These are phyloP conservation scores for Phengaris arion DNA, from an alignment of 2,888 invertebrate genomes.

Conservation along the genomic window DNA sequence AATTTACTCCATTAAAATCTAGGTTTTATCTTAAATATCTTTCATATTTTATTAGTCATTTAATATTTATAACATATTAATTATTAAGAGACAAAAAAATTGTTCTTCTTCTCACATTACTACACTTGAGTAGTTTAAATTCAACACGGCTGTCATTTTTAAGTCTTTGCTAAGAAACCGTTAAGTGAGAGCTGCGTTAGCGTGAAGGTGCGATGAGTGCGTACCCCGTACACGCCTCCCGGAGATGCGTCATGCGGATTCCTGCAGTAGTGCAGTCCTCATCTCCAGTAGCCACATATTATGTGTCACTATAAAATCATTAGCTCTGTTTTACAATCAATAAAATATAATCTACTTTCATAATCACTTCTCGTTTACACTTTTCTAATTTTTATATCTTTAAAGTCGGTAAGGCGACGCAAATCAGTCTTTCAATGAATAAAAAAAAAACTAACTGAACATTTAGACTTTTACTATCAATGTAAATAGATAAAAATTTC, in stretches of 20 bases:
- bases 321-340: not conserved
- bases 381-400: not conserved
- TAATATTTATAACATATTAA: not conserved
- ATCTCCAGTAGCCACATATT: not conserved
- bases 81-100: not conserved
- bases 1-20: conserved; percentile 9
- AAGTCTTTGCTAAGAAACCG: not conserved
- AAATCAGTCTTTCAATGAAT: not conserved
- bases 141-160: not conserved
- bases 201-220: not conserved
- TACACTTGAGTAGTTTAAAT: not conserved
- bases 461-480: conserved; percentile 16
- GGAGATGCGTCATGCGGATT: not conserved
- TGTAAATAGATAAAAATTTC: conserved; percentile 23
- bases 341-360: not conserved
- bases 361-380: not conserved
- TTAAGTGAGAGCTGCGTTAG: not conserved
- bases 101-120: not conserved
- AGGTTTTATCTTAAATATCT: not conserved
- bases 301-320: not conserved
- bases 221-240: too few species aligned
- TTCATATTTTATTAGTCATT: not conserved
- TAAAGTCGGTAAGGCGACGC: not conserved
- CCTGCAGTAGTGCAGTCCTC: too few species aligned
- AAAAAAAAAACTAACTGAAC: not conserved